phyloP scores from a whole-genome alignment of 1,140 invertebrate species.

The Drosophila busckii region DNA sequence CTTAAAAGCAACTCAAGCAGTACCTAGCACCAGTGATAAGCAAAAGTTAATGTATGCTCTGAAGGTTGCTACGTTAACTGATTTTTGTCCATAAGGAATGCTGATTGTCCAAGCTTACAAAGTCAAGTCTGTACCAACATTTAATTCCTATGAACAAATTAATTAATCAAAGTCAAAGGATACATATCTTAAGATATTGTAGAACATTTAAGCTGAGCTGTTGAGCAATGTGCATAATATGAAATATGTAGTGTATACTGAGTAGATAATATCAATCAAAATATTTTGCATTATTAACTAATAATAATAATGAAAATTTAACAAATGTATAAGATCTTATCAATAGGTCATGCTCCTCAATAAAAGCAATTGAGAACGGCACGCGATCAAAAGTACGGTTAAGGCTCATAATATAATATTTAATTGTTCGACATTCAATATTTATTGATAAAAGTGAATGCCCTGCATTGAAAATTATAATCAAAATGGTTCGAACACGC shows the following conservation, averaged over 20 bases:
- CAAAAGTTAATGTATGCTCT: conserved; percentile 5
- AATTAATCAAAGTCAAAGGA: too few relatives aligned
- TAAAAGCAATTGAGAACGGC: background rate
- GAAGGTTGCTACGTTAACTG: conserved; percentile 14
- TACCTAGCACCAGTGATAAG: conserved; percentile 22
- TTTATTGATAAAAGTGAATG: conserved; percentile 41
- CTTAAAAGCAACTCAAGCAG: conserved; percentile 37
- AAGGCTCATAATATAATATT: too few relatives aligned
- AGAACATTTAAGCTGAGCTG: too few relatives aligned
- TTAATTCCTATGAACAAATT: too few relatives aligned
- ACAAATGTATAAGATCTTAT: too few relatives aligned
- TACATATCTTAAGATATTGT: too few relatives aligned
- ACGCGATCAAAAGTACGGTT: conserved; percentile 19
- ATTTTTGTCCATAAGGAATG: background rate
- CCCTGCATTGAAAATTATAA: conserved; percentile 29
- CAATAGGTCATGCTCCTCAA: too few relatives aligned
- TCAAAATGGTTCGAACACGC: background rate
- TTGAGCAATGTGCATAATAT: too few relatives aligned
- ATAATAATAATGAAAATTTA: too few relatives aligned
- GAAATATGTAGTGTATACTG: too few relatives aligned
- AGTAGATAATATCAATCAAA: too few relatives aligned
- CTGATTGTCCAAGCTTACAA: background rate
- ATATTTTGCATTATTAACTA: too few relatives aligned
- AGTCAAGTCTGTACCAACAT: background rate
- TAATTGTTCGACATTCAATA: background rate